Percentiles rank a stretch among this genome's conserved stretches.
Evolutionary conservation across 2,888 invertebrate species (phyloP).

Genomic region (Anthoptus insignis): DNA sequence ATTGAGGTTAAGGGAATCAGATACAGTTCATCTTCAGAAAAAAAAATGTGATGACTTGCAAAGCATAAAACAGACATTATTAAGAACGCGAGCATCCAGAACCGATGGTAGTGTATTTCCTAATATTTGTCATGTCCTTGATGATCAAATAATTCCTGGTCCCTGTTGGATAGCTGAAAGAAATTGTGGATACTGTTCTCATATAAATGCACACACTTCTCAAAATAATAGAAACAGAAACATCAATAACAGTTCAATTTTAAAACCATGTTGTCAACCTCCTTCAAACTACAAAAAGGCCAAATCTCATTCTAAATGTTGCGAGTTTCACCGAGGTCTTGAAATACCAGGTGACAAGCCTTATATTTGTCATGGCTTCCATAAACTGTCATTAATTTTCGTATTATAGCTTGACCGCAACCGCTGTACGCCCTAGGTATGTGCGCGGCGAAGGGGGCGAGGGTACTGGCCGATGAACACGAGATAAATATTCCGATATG

Average conservation of each 20-base stretch:
- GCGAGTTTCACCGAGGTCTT: conserved; percentile 36
- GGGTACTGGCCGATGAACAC: too few relatives aligned
- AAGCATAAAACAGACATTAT: conserved; percentile 73
- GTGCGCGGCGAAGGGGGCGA: too few relatives aligned
- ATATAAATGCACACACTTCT: background rate
- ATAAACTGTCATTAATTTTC: background rate
- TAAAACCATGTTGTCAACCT: conserved; percentile 1
- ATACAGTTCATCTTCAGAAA: conserved; percentile 52
- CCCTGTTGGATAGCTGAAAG: conserved; percentile 71
- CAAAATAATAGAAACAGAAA: background rate
- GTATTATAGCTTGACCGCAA: background rate
- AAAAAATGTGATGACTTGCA: conserved; percentile 66
- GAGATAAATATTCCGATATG: too few relatives aligned
- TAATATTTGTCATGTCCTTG: conserved; percentile 72
- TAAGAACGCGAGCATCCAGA: conserved; percentile 64
- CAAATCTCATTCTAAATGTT: background rate
- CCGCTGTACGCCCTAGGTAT: too few relatives aligned
- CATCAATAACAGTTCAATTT: background rate
- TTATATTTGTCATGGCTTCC: conserved; percentile 15
- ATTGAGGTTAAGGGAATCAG: conserved; percentile 68
- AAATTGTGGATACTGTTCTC: conserved; percentile 57
- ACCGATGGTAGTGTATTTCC: conserved; percentile 67
- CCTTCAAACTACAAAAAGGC: background rate
- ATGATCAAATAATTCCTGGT: conserved; percentile 72
- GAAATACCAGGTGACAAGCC: conserved; percentile 45